Evolutionary conservation across 2,113 vertebrate genomes (phyloP).

Genomic region (Siniperca chuatsi): DNA sequence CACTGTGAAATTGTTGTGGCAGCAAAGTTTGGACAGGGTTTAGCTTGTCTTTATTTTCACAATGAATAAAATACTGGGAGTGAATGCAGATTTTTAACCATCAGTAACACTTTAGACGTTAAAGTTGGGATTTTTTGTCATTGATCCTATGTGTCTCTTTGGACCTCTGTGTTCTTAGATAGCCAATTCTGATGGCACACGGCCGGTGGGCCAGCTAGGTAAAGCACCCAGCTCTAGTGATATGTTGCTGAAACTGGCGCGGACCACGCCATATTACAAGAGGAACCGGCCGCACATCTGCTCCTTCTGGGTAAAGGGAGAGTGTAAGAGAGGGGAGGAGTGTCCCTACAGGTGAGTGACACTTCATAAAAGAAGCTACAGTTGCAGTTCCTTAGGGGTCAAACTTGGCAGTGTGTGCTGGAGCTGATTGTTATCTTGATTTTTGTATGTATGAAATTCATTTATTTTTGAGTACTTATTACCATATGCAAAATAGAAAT

Average conservation of each 20-base stretch:
- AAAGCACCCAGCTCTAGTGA: conserved; percentile 96
- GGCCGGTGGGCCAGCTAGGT: conserved; percentile 92
- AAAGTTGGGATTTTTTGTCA: neutral
- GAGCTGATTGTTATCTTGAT: neutral
- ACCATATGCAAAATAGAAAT: neutral
- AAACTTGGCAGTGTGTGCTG: neutral
- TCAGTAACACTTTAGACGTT: neutral
- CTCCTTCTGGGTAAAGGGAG: conserved; percentile 99
- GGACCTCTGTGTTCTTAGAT: conserved; percentile 83
- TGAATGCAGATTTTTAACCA: neutral
- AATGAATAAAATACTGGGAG: neutral
- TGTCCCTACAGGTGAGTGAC: conserved; percentile 93
- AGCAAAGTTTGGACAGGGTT: neutral
- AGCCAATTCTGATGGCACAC: conserved; percentile 93
- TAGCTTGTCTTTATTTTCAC: neutral
- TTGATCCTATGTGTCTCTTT: too few species aligned
- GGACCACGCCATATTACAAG: conserved; percentile 98
- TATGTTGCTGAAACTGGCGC: conserved; percentile 97
- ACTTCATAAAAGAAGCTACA: neutral
- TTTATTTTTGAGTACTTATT: neutral
- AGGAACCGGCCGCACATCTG: conserved; percentile 98
- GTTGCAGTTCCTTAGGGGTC: neutral
- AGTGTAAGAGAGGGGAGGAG: conserved; percentile 98
- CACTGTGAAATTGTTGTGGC: too few species aligned
- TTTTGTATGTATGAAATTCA: neutral